Evolutionary conservation across 2,113 vertebrate genomes (phyloP).

Genomic region (Micronisus gabar): DNA sequence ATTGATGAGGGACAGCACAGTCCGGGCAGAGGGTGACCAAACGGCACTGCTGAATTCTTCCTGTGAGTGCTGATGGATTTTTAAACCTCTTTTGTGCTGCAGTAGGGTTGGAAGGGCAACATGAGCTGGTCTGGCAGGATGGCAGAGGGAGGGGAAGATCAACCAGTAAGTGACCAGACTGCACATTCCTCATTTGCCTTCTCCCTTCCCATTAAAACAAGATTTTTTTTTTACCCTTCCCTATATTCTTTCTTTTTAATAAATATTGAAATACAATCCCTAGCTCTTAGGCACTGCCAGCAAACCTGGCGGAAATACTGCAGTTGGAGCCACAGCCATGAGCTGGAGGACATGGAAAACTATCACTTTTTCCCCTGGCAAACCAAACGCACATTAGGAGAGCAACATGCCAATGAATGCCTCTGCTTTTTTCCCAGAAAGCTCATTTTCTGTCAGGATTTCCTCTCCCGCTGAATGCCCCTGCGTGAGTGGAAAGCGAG

Average conservation of each 20-base stretch:
- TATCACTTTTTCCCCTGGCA: neutral
- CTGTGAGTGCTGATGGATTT: neutral
- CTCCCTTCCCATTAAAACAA: neutral
- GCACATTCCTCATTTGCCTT: neutral
- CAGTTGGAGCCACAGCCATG: neutral
- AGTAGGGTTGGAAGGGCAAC: neutral
- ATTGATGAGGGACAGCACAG: neutral
- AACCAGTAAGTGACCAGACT: neutral
- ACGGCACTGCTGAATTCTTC: neutral
- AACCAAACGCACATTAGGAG: neutral
- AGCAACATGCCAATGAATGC: neutral
- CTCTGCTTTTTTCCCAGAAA: neutral
- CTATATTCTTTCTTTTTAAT: neutral
- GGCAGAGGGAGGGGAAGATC: neutral
- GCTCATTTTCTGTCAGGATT: neutral
- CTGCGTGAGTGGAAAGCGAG: neutral
- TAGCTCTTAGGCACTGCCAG: neutral
- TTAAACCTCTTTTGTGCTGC: neutral
- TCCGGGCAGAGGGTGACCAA: neutral
- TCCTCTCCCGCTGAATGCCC: neutral
- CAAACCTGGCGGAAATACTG: neutral
- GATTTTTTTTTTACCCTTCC: neutral
- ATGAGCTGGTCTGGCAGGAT: neutral
- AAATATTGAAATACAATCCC: neutral
- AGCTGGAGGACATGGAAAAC: neutral